Percentiles rank a stretch among this genome's conserved stretches.
phyloP scores from a whole-genome alignment of 2,797 vertebrate species.

The Leptoclinus maculatus region DNA sequence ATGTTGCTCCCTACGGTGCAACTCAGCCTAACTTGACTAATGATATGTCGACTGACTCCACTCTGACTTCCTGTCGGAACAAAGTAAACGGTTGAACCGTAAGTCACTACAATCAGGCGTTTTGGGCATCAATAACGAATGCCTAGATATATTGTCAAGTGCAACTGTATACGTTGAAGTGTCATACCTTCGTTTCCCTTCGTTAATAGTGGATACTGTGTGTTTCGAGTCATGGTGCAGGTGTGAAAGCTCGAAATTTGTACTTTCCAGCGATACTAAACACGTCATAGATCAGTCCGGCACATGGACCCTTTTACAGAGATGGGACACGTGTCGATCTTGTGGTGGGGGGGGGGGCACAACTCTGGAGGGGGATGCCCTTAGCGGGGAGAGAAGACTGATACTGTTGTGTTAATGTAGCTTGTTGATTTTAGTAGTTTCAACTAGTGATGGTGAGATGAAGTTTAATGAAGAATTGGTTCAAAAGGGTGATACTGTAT shows the following conservation, averaged over 20 bases:
- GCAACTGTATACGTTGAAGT: not conserved
- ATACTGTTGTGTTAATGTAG: no score
- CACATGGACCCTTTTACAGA: no score
- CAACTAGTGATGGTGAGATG: no score
- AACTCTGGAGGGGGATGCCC: no score
- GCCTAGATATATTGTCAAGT: not conserved
- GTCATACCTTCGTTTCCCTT: not conserved
- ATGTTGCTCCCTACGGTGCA: not conserved
- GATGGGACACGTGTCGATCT: no score
- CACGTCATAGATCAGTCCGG: no score
- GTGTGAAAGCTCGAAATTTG: not conserved
- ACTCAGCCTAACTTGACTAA: not conserved
- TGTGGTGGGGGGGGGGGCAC: no score
- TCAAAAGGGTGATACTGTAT: no score
- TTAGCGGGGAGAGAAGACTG: no score
- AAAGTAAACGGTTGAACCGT: not conserved
- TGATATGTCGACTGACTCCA: not conserved
- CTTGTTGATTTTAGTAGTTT: no score
- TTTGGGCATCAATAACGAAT: not conserved
- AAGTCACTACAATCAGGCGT: not conserved
- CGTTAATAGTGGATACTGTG: accelerated
- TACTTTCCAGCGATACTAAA: not conserved
- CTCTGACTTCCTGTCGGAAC: not conserved
- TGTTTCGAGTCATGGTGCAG: not conserved
- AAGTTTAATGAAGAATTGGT: no score